Evolutionary conservation across 1,140 invertebrate genomes (phyloP).

Genomic region (Trichomalopsis sarcophagae): DNA sequence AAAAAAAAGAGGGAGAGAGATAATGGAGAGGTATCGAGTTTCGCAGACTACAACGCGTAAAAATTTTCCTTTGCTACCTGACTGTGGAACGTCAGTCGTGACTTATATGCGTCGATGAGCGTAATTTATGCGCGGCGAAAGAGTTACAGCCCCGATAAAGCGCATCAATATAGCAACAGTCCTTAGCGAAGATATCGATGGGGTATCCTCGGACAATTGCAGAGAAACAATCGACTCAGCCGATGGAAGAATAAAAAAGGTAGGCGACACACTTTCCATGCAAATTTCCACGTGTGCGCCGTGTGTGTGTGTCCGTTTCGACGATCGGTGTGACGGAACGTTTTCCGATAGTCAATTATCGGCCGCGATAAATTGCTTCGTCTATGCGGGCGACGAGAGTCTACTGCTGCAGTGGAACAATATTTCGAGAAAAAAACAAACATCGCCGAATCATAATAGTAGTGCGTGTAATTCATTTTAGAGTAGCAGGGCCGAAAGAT

Average conservation of each 20-base stretch:
- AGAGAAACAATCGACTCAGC: too few species aligned
- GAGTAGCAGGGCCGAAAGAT: too few species aligned
- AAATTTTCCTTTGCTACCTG: too few species aligned
- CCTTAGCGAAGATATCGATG: neutral
- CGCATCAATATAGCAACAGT: neutral
- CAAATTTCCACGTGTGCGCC: neutral
- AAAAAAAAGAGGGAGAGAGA: too few species aligned
- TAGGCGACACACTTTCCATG: too few species aligned
- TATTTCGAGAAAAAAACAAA: too few species aligned
- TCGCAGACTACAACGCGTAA: too few species aligned
- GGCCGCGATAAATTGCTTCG: conserved; percentile 49
- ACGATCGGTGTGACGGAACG: conserved; percentile 48
- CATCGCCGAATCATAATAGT: too few species aligned
- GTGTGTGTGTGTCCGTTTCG: neutral
- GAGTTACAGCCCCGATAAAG: neutral
- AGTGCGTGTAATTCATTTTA: too few species aligned
- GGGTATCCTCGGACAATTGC: too few species aligned
- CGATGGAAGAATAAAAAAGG: too few species aligned
- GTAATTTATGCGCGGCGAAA: neutral
- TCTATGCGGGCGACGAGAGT: conserved; percentile 4
- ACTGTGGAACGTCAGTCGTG: neutral
- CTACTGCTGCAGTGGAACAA: neutral
- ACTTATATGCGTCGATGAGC: neutral
- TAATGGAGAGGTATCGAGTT: too few species aligned
- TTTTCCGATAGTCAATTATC: conserved; percentile 57